These are phyloP conservation scores for Phaethornis superciliosus DNA, from an alignment of 2,113 vertebrate species.

Conservation along the genomic window DNA sequence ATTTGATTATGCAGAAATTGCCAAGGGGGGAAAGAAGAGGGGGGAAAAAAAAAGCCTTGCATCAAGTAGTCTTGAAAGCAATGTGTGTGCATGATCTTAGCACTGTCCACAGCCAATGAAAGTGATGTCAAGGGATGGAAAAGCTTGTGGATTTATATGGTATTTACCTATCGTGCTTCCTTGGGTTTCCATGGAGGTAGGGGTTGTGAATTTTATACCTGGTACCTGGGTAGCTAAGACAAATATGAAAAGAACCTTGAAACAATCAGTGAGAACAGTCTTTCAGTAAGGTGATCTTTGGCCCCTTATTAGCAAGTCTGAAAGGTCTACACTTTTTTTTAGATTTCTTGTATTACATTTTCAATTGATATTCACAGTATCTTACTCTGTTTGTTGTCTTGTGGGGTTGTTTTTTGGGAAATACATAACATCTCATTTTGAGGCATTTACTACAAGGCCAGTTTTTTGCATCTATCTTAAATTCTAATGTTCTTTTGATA, in stretches of 20 bases:
- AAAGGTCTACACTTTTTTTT: background rate
- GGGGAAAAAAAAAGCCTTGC: background rate
- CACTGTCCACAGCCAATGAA: background rate
- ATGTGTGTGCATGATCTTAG: background rate
- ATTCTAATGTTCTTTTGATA: background rate
- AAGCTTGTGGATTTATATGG: background rate
- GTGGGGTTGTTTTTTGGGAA: fast-evolving
- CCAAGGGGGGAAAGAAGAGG: background rate
- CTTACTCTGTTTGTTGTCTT: background rate
- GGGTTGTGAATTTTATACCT: background rate
- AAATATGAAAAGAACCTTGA: conserved; percentile 37
- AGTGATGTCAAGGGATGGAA: background rate
- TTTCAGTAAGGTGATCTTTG: background rate
- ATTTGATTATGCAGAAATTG: background rate
- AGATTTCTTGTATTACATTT: background rate
- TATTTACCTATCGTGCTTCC: background rate
- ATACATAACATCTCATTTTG: background rate
- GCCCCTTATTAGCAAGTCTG: background rate
- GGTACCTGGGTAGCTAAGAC: background rate
- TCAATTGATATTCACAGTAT: background rate
- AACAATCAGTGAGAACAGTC: background rate
- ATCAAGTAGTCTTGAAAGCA: background rate
- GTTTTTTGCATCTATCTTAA: background rate
- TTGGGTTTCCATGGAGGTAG: background rate
- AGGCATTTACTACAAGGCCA: background rate